phyloP scores from a whole-genome alignment of 2,113 vertebrate genomes.

The Pteruthius melanotis region DNA sequence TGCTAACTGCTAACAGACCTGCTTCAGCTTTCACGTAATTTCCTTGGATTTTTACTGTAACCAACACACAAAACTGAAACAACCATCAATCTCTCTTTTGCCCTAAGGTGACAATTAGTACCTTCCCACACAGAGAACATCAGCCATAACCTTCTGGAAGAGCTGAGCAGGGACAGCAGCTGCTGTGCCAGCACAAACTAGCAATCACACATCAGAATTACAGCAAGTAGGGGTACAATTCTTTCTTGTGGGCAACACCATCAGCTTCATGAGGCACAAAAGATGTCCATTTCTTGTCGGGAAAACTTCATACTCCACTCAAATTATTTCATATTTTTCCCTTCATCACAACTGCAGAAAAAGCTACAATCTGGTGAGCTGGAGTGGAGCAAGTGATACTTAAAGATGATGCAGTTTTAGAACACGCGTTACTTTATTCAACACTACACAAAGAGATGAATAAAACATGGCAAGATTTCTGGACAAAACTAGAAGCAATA shows the following conservation, averaged over 20 bases:
- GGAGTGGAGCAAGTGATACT: background rate
- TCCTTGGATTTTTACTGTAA: background rate
- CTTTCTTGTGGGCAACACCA: background rate
- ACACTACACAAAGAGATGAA: background rate
- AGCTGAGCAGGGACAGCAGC: background rate
- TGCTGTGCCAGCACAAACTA: background rate
- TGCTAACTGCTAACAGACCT: background rate
- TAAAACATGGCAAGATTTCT: background rate
- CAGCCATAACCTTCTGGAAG: background rate
- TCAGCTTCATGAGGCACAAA: background rate
- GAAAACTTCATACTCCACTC: background rate
- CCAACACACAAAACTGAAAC: background rate
- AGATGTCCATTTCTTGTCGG: background rate
- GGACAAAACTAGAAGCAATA: background rate
- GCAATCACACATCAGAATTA: background rate
- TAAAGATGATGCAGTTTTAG: background rate
- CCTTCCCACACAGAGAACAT: background rate
- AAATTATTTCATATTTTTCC: background rate
- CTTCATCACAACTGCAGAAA: background rate
- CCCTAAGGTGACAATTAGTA: background rate
- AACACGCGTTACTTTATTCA: background rate
- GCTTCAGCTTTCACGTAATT: background rate
- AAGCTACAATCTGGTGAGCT: background rate
- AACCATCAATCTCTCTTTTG: background rate
- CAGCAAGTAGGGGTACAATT: background rate